phyloP scores from a whole-genome alignment of 2,888 invertebrate genomes.

The Sussaba pulchella region DNA sequence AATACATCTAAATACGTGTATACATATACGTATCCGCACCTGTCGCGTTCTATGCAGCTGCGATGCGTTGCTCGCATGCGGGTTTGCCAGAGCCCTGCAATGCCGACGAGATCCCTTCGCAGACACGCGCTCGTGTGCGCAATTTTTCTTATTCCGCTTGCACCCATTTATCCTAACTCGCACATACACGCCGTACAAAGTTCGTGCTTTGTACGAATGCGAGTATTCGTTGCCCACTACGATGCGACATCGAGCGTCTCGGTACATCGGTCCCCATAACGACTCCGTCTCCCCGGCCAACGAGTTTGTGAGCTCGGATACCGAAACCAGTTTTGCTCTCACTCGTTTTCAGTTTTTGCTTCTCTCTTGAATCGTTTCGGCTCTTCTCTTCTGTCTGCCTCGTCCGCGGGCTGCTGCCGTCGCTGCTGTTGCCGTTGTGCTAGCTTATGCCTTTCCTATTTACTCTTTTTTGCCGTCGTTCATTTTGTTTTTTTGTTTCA shows the following conservation, averaged over 20 bases:
- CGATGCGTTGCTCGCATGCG: conserved; percentile 12
- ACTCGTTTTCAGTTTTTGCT: conserved; percentile 45
- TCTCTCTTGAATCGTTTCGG: conserved; percentile 14
- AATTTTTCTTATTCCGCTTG: conserved; percentile 26
- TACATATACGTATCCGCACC: neutral
- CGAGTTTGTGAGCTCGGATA: conserved; percentile 54
- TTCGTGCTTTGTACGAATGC: conserved; percentile 9
- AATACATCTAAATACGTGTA: too few relatives aligned
- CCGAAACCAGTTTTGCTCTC: conserved; percentile 69
- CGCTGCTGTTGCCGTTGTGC: conserved; percentile 44
- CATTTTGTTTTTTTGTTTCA: conserved; percentile 64
- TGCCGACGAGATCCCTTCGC: neutral
- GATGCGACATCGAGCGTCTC: neutral
- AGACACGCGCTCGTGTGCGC: conserved; percentile 34
- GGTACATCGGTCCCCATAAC: conserved; percentile 17
- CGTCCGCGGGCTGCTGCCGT: conserved; percentile 48
- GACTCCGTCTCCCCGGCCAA: conserved; percentile 19
- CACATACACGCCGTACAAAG: neutral
- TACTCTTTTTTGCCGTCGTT: conserved; percentile 55
- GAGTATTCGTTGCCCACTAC: conserved; percentile 37
- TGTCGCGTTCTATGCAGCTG: conserved; percentile 16
- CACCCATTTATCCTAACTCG: conserved; percentile 38
- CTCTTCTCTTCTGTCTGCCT: conserved; percentile 38
- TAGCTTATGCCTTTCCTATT: conserved; percentile 54
- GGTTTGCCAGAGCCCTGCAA: conserved; percentile 15